phyloP scores from a whole-genome alignment of 2,113 vertebrate species.

The Zosterops pallidus region DNA sequence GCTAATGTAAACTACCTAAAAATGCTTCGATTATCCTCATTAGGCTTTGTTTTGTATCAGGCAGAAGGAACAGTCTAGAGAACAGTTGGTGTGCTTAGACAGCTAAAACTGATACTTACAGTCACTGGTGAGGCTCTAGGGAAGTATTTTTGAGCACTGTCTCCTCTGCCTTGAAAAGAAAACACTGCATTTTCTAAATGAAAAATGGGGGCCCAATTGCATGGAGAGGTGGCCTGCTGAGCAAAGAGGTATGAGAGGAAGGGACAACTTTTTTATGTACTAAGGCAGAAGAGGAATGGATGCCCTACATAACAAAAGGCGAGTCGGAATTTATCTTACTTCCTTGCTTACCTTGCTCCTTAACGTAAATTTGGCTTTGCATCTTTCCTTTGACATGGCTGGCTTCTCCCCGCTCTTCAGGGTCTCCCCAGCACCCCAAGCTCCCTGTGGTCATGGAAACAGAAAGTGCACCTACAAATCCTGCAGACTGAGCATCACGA shows the following conservation, averaged over 20 bases:
- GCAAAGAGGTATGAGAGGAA: neutral
- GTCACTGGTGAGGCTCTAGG: neutral
- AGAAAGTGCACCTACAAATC: neutral
- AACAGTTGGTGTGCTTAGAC: neutral
- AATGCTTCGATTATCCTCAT: neutral
- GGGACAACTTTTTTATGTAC: neutral
- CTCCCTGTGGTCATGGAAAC: neutral
- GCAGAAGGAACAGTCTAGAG: slow-evolving; percentile 1
- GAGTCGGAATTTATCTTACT: neutral
- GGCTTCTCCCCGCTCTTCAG: neutral
- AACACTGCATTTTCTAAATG: neutral
- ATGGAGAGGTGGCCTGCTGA: neutral
- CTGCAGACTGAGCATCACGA: neutral
- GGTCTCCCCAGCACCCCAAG: fast-evolving
- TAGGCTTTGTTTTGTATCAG: neutral
- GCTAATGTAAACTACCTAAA: neutral
- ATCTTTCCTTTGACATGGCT: neutral
- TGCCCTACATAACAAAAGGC: neutral
- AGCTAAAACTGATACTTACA: slow-evolving; percentile 4
- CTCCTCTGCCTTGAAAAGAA: neutral
- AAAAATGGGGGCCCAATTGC: neutral
- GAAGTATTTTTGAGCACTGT: neutral
- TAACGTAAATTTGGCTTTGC: neutral
- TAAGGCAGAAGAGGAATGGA: neutral
- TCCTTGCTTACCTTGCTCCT: neutral